A percentile compares a stretch with the other conserved stretches of the same genome.
These are phyloP conservation scores for Lophius piscatorius DNA, from an alignment of 2,113 vertebrate species.

Conservation along the genomic window DNA sequence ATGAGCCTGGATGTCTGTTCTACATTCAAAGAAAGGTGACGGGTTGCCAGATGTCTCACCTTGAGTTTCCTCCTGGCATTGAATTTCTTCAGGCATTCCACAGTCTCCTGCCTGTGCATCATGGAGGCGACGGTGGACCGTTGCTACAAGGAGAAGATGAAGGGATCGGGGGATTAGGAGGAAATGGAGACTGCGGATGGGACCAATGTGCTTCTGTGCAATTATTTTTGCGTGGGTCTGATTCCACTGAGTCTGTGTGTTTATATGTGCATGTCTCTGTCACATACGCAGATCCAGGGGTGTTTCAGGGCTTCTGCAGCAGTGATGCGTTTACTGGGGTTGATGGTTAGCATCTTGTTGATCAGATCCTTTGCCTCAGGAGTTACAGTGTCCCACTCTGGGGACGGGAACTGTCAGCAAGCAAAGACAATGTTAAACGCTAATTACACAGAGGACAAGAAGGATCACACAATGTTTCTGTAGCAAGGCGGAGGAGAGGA, in stretches of 20 bases:
- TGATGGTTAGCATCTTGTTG: slow-evolving; percentile 99
- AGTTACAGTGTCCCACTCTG: slow-evolving; percentile 98
- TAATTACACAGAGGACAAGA: neutral
- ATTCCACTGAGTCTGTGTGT: slow-evolving; percentile 7
- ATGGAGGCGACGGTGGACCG: slow-evolving; percentile 98
- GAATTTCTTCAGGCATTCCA: slow-evolving; percentile 99
- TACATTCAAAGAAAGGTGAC: slow-evolving; percentile 36
- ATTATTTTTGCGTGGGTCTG: neutral
- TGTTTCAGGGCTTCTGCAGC: slow-evolving; percentile 95
- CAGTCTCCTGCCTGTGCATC: slow-evolving; percentile 99
- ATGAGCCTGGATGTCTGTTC: slow-evolving; percentile 22
- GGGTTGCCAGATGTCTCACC: slow-evolving; percentile 72
- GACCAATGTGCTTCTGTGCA: neutral
- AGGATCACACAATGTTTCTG: too few relatives aligned
- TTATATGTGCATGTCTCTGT: neutral
- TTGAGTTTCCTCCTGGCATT: slow-evolving; percentile 97
- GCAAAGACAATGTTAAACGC: neutral
- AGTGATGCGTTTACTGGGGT: slow-evolving; percentile 95
- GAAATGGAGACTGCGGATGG: slow-evolving; percentile 7
- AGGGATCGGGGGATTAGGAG: slow-evolving; percentile 30
- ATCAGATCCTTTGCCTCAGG: slow-evolving; percentile 98
- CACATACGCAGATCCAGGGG: slow-evolving; percentile 97
- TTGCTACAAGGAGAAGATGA: slow-evolving; percentile 83
- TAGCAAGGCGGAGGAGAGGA: too few relatives aligned
- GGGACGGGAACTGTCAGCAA: slow-evolving; percentile 91